Base-by-base conservation (phyloP, 2,888 invertebrate species). In the Blastobasis adustella region DNA sequence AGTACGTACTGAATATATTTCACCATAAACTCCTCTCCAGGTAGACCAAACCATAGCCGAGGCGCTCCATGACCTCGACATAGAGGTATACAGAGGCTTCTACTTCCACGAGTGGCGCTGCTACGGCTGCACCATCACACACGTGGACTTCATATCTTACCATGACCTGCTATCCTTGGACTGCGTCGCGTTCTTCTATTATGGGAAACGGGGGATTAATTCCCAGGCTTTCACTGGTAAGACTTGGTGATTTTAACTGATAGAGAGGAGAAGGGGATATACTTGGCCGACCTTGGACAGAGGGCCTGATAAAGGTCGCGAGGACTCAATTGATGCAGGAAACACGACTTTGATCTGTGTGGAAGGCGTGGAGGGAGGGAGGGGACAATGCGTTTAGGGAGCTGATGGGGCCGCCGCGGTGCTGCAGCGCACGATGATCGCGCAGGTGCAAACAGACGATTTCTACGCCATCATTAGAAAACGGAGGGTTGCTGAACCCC, bases 161-260 rank as follows among this genome's bases (percentile, higher is more conserved):
- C 78, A 76, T 41, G 68, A 82, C 40, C 66, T 76, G 48, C 57
- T 90, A 6, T 73, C 73, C 0, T 52, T 92, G 0, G 71, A 84
- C 4, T 92, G 92, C 58, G 67, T 86, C 10, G 90, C 87, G 0
- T 73, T 93, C 50, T 90, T 92, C 58, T 90, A 90, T 60, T 93
- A 91, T 60, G 85, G 88, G 1, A 72, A 61, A 46, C 83, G 84
- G 54, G 85, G 83, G 0, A 82, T 92, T 4, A 73, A 80, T 53
- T 68, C 73, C 49, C 72, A 79, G 49, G 83, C 87, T 6, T 89
- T 87, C 59, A 66, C 80, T 53, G 87, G 88, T 87, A 60, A 54
- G 60, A 10, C 6, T 42, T 40, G 6, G 9, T 9, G 45, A 4
- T 10, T 4, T 39, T 36, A 40, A 46, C 23, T 23, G 23, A 3